Base-by-base conservation (phyloP, 2,888 invertebrate genomes). In the Patella pellucida region DNA sequence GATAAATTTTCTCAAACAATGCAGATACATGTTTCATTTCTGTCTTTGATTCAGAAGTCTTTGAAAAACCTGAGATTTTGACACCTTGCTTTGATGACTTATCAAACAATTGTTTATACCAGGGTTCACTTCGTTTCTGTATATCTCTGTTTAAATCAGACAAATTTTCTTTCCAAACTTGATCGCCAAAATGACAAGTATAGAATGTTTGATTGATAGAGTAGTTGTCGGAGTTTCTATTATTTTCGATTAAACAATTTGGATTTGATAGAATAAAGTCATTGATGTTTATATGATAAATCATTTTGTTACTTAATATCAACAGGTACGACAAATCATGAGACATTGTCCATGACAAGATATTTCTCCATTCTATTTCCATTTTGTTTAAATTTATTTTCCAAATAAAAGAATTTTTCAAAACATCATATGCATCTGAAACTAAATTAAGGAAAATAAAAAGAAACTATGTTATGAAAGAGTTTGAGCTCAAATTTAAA, bases 141-240 rank as follows among this genome's bases (percentile, higher is more conserved):
- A 23, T 19, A 23, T 62, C 62, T 19, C 19, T 19, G 23, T 62
- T 62, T 12, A 62, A 62, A 4, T 62, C 23, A 0, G 62, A 62
- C 23, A 85, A 76, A 70, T 81, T 82, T 51, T 79, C 80, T 69
- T 80, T 78, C 84, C 85, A 85, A 23, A 77, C 69, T 16, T 69
- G 52, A 73, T 85, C 84, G 5, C 84, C 83, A 76, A 79, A 78
- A 23, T 82, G 78, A 75, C 79, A 78, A 14, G 82, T 84, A 9
- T 70, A 19, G 23, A 62, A 52, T 23, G 56, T 71, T 71, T 23
- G 41, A 31, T 19, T 54, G 67, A 19, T 62, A 7, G 31, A 50
- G 27, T 27, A 23, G 50, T 68, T 71, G n/a, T 71, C 41, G 31
- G 52, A 73, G 12, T 52, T 52, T 15, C 41, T 67, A 52, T 52